A percentile compares a stretch with the other conserved stretches of the same genome.
phyloP scores from a whole-genome alignment of 1,140 invertebrate genomes.

The Brachionus sp. region DNA sequence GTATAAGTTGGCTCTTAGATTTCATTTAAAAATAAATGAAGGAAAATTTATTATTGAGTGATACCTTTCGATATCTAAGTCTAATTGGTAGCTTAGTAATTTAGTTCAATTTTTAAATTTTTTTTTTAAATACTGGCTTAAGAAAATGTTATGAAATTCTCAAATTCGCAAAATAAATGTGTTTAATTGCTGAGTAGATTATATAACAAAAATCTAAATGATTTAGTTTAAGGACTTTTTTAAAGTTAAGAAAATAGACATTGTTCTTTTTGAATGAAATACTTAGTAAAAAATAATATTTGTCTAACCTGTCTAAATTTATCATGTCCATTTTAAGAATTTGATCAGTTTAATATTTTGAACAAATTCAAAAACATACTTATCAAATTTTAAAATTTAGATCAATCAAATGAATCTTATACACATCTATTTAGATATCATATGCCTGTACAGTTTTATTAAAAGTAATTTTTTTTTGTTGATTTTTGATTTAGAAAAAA shows the following conservation, averaged over 20 bases:
- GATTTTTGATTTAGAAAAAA: neutral
- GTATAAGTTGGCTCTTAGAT: no score
- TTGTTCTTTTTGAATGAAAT: neutral
- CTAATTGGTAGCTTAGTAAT: neutral
- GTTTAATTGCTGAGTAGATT: no score
- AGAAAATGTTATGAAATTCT: neutral
- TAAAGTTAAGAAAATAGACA: neutral
- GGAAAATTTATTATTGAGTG: neutral
- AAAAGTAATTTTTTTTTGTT: neutral
- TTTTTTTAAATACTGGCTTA: neutral
- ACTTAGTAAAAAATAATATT: neutral
- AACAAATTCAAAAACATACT: neutral
- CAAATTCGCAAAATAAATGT: no score
- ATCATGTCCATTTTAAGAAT: neutral
- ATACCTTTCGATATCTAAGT: neutral
- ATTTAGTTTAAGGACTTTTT: neutral
- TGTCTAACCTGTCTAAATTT: neutral
- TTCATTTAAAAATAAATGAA: neutral
- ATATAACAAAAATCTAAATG: no score
- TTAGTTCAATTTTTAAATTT: neutral
- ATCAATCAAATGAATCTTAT: neutral
- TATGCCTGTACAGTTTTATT: neutral
- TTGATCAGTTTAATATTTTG: neutral
- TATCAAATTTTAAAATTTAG: neutral
- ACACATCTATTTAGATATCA: neutral